Base-by-base conservation (phyloP, 2,888 invertebrate species). In the Podotricha telesiphe region DNA sequence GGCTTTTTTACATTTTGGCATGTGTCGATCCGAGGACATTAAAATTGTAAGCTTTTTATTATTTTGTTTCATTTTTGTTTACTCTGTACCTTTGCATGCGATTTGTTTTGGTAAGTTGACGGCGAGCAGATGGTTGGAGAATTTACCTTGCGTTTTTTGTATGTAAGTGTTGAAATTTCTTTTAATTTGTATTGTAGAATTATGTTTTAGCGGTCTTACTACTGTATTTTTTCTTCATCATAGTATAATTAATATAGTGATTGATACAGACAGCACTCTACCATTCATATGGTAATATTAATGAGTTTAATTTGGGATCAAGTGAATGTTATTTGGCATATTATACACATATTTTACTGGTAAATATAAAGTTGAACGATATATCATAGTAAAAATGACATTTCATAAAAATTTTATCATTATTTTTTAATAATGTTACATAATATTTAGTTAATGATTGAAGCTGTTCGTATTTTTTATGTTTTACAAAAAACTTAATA, bases 31-130 rank as follows among this genome's bases (percentile, higher is more conserved):
- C 80, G 82, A 84, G 86, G 88, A 90, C 91, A 91, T 90, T 92
- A 91, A 89, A 91, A 89, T 89, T 91, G 86, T 89, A 91, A 88
- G 92, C 93, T 93, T 92, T 86, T 85, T 87, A 88, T 74, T 69
- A 68, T 77, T 80, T 86, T 88, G 87, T 89, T 89, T 90, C 86
- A 87, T 89, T 88, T 83, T 22, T 45, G 28, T 28, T 28, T 28
- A 28, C 6, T 13, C 6, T 47, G n/a, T 67, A 61, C 81, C 78
- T 84, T 85, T 87, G 91, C 91, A 91, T 91, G 92, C 78, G 76
- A 77, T 63, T 61, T 80, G 79, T 80, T 77, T 75, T 78, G 67
- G 64, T 67, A 59, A 66, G 64, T 59, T 55, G 69, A 73, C 78
- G 82, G 85, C 84, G 83, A 82, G 85, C 85, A 77, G 87, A 89